phyloP scores from a whole-genome alignment of 2,888 invertebrate species.

The Rhagonycha fulva region DNA sequence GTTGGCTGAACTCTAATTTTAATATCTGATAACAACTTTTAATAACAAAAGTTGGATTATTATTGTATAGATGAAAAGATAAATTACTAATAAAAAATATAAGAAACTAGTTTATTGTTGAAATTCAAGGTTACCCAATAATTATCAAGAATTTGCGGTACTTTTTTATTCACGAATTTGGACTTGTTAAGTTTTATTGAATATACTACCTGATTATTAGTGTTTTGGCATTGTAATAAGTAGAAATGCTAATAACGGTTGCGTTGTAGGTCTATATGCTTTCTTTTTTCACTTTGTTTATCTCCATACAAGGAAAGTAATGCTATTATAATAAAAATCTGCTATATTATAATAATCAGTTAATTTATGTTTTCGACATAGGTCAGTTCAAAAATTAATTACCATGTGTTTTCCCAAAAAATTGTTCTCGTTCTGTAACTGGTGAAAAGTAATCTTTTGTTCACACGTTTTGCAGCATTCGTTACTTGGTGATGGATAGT shows the following conservation, averaged over 20 bases:
- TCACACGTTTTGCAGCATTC: no score
- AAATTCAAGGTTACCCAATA: background rate
- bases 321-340: no score
- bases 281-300: background rate
- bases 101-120: background rate
- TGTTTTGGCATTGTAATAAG: background rate
- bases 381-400: no score
- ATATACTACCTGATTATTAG: background rate
- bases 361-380: no score
- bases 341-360: no score
- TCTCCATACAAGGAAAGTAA: background rate
- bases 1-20: background rate
- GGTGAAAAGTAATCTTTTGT: no score
- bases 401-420: no score
- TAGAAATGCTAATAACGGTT: background rate
- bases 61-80: background rate
- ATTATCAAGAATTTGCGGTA: background rate
- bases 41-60: background rate
- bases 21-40: background rate
- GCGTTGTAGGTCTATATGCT: background rate
- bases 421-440: no score
- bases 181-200: background rate
- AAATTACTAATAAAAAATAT: background rate
- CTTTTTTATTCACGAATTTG: background rate
- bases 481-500: no score